Evolutionary conservation across 1,140 invertebrate species (phyloP), one percentile per base, ranked within the genome.

Genomic region (Condylostylus longicornis): DNA sequence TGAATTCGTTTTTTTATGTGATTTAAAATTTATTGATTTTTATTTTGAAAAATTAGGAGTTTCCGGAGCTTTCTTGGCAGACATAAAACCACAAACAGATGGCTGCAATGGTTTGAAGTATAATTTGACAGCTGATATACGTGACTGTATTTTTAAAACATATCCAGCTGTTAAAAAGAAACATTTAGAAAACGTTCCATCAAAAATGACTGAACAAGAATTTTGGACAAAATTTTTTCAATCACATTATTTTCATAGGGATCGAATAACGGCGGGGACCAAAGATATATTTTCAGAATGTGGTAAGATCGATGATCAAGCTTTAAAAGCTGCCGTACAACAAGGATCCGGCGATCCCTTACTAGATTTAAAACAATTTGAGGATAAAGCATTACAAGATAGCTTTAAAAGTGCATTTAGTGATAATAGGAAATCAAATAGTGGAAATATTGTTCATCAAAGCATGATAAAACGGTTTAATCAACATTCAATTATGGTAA

Each of bases 141-240:
- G 98, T 61, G 81, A 96, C 49, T 87, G 87, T 51, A 96, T 99
- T 67, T 98, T 98, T 65, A 90, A 91, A 67, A 98, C 95, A 47
- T 99, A 99, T 72, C 95, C 96, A 18, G 89, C 90, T 49, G 95
- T 99, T 1, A 86, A 90, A 55, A 82, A 81, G 66, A 98, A 98
- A 71, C 91, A 98, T 67, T 65, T 79, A 42, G 93, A 99, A 65
- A 82, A 90, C 66, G 95, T 99, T 23, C 96, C 95, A 31, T 72
- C 82, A 43, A 88, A 93, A 68, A 77, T 98, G 74, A 76, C 81
- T 1, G 96, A 99, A 64, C 72, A 82, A 2, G 90, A 97, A 54
- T 99, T 99, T 68, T 99, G 96, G 96, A 94, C 88, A 9, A 87
- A 94, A 50, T 99, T 99, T 65, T 98, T 98, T 67, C 94, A 98